Evolutionary conservation across 2,797 vertebrate species (phyloP).

Genomic region (Sebastes reedi): DNA sequence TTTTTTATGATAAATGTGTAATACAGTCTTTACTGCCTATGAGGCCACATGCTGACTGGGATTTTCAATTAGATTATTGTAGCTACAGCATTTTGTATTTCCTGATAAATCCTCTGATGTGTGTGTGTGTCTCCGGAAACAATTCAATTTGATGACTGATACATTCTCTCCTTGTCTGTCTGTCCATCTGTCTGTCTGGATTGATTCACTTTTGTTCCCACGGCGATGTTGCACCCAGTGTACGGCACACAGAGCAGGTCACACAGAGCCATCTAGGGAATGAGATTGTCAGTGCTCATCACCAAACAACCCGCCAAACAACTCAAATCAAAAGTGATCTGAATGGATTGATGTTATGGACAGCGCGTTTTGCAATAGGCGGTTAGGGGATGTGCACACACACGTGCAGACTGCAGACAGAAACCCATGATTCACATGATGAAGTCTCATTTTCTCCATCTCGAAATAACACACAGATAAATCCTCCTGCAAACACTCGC

Average conservation of each 20-base stretch:
- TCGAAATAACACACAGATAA: constrained; percentile 53
- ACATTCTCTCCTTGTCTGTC: constrained; percentile 53
- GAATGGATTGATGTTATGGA: constrained; percentile 47
- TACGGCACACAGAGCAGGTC: constrained; percentile 28
- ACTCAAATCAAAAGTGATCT: constrained; percentile 63
- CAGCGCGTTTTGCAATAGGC: constrained; percentile 15
- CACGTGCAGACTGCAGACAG: constrained; percentile 7
- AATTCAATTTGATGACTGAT: constrained; percentile 68
- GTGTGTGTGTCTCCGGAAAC: constrained; percentile 45
- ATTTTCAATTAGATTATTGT: constrained; percentile 64
- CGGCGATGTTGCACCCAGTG: constrained; percentile 12
- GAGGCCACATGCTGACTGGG: constrained; percentile 53
- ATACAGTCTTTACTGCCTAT: constrained; percentile 49
- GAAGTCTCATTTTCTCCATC: constrained; percentile 53
- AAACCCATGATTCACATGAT: constrained; percentile 23
- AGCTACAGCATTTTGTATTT: constrained; percentile 31
- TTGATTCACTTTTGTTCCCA: constrained; percentile 63
- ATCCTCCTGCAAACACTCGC: constrained; percentile 54
- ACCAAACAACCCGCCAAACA: constrained; percentile 39
- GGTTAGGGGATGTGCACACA: neutral
- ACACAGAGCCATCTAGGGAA: constrained; percentile 68
- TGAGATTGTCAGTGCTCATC: constrained; percentile 73
- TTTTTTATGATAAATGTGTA: constrained; percentile 57
- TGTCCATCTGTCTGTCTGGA: constrained; percentile 40
- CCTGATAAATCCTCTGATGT: constrained; percentile 43